Percentiles rank a stretch among this genome's conserved stretches.
Conservation (phyloP, 2,797 vertebrate species). For the Diplodus puntazzo region DNA sequence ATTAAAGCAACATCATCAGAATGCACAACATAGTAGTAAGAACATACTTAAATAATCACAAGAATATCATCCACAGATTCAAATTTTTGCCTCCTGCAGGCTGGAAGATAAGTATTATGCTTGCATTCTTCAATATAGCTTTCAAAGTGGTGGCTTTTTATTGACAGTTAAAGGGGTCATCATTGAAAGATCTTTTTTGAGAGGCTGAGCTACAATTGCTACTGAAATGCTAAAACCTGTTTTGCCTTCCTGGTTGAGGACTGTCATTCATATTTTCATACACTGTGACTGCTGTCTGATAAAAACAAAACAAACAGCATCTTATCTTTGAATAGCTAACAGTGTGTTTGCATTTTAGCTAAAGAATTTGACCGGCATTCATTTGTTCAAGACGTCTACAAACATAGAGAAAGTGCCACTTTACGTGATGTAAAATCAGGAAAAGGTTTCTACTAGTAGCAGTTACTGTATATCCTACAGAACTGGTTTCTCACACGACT, state of each 20-base stretch:
- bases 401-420: not conserved
- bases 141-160: not conserved
- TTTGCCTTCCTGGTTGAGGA: not conserved
- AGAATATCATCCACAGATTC: not conserved
- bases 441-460: not conserved
- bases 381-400: not conserved
- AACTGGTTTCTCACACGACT: not conserved
- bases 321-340: not conserved
- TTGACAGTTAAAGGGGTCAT: not conserved
- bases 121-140: not conserved
- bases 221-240: not conserved
- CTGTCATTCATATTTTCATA: not conserved
- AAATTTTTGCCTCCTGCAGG: not conserved
- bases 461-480: not conserved
- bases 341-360: not conserved
- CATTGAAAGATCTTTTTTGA: not conserved
- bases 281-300: not conserved
- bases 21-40: too few relatives aligned
- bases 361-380: not conserved
- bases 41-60: not conserved
- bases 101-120: not conserved
- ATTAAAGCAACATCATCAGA: too few relatives aligned
- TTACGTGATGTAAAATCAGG: not conserved
- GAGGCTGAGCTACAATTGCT: not conserved
- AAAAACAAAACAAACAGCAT: not conserved